Evolutionary conservation across 2,888 invertebrate genomes (phyloP).

Genomic region (Athalia rosae): DNA sequence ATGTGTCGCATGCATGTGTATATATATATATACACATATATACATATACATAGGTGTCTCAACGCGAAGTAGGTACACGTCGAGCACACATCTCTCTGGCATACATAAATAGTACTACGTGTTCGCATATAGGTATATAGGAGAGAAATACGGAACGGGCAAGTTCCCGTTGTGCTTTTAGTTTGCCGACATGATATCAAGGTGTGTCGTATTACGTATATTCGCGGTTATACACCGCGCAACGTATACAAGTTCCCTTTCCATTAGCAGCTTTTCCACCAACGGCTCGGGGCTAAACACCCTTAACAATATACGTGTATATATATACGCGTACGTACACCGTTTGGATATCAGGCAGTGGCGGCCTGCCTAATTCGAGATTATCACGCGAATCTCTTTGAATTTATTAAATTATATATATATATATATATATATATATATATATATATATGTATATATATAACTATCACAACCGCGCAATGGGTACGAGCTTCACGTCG

Average conservation of each 20-base stretch:
- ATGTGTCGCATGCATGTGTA: not conserved
- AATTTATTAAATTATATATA: not conserved
- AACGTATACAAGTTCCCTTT: too few relatives aligned
- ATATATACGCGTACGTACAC: not conserved
- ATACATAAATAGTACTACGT: not conserved
- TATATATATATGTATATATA: not conserved
- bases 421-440: not conserved
- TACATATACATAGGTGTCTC: not conserved
- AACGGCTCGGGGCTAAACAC: too few relatives aligned
- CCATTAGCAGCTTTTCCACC: too few relatives aligned
- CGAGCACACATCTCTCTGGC: not conserved
- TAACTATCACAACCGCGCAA: not conserved
- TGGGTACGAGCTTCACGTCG: too few relatives aligned
- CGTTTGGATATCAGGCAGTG: not conserved
- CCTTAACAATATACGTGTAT: not conserved
- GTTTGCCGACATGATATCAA: not conserved
- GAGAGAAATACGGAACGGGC: not conserved
- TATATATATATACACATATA: not conserved
- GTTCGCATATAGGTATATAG: not conserved
- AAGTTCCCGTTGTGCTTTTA: slow-evolving; percentile 3
- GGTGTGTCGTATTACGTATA: not conserved
- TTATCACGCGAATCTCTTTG: slow-evolving; percentile 17
- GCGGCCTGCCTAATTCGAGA: not conserved
- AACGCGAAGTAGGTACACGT: not conserved
- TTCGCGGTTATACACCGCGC: not conserved